phyloP scores from a whole-genome alignment of 2,888 invertebrate species.

The Venustoraphidia nigricollis region DNA sequence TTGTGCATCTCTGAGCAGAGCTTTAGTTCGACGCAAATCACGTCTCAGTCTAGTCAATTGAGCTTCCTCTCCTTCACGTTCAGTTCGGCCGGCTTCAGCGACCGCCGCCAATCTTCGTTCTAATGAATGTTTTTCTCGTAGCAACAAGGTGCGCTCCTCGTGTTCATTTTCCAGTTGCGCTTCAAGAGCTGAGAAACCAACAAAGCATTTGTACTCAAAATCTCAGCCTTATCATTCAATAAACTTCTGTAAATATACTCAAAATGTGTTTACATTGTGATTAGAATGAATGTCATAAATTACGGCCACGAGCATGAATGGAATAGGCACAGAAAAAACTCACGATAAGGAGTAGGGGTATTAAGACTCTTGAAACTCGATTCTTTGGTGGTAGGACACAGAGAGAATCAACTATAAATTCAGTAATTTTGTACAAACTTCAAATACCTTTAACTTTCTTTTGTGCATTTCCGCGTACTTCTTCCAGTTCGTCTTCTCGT shows the following conservation, averaged over 20 bases:
- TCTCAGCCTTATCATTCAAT: background rate
- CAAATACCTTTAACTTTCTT: slow-evolving; percentile 74
- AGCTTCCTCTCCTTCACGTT: slow-evolving; percentile 57
- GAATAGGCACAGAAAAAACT: too few species aligned
- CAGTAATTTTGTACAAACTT: background rate
- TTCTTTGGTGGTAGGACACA: too few species aligned
- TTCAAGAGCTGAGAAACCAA: slow-evolving; percentile 58
- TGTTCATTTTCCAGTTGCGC: slow-evolving; percentile 87
- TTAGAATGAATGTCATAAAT: too few species aligned
- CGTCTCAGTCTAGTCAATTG: slow-evolving; percentile 59
- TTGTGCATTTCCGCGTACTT: slow-evolving; percentile 73
- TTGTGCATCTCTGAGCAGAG: slow-evolving; percentile 80
- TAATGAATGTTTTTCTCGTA: slow-evolving; percentile 81
- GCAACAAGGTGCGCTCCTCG: slow-evolving; percentile 70
- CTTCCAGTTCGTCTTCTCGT: slow-evolving; percentile 87
- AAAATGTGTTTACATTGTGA: too few species aligned
- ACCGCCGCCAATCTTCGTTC: slow-evolving; percentile 71
- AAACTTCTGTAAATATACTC: too few species aligned
- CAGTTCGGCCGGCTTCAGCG: slow-evolving; percentile 59
- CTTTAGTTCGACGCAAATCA: slow-evolving; percentile 80
- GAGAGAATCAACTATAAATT: too few species aligned
- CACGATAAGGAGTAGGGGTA: background rate
- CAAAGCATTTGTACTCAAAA: slow-evolving; percentile 1
- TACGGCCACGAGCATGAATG: too few species aligned
- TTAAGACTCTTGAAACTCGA: too few species aligned